A percentile compares a stretch with the other conserved stretches of the same genome.
These are phyloP conservation scores for Cercopithecus petaurista DNA, from an alignment of 2,797 vertebrate species.

Conservation along the genomic window DNA sequence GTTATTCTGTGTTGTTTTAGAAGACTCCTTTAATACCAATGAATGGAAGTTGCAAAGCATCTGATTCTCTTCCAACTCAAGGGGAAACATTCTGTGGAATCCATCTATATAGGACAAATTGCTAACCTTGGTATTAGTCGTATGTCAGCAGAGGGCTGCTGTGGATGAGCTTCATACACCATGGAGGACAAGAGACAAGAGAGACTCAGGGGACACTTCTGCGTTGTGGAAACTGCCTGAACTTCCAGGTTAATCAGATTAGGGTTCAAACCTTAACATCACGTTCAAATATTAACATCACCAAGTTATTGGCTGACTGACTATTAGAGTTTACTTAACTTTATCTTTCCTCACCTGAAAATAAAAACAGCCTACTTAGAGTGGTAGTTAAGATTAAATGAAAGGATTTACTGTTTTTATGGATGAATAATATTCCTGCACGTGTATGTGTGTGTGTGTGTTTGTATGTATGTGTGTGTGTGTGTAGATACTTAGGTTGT, in stretches of 20 bases:
- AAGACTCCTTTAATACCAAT: conserved; percentile 36
- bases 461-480: not conserved
- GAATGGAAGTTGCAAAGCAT: not conserved
- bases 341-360: not conserved
- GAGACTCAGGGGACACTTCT: not conserved
- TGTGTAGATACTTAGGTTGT: not conserved
- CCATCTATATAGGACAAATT: not conserved
- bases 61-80: not conserved
- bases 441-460: not conserved
- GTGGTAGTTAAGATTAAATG: not conserved
- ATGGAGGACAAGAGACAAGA: not conserved
- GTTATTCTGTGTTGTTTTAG: conserved; percentile 21
- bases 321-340: not conserved
- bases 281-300: not conserved
- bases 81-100: not conserved
- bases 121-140: not conserved
- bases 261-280: not conserved
- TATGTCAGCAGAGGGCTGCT: not conserved
- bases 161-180: fast-evolving
- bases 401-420: not conserved
- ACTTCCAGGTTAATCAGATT: not conserved
- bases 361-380: not conserved
- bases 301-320: not conserved
- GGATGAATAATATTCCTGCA: not conserved
- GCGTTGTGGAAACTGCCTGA: not conserved